Percentiles rank a stretch among this genome's conserved stretches.
Evolutionary conservation across 2,888 invertebrate genomes (phyloP).

Genomic region (Sphaeridia pumilis): DNA sequence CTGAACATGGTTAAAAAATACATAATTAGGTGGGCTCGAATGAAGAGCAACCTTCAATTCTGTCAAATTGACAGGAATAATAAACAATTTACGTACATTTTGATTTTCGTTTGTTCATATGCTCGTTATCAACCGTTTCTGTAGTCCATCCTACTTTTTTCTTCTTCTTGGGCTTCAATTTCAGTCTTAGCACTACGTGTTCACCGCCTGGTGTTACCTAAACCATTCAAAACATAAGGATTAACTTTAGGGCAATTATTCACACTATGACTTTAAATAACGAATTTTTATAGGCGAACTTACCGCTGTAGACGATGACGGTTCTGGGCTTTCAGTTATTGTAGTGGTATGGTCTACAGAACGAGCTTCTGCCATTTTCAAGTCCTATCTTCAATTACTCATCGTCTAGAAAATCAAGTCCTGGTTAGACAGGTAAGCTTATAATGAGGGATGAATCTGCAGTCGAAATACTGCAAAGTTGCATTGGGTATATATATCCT

Average conservation of each 20-base stretch:
- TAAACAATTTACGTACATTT: conserved; percentile 58
- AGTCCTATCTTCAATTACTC: too few species aligned
- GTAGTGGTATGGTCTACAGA: too few species aligned
- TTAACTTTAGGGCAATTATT: not conserved
- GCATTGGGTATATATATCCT: too few species aligned
- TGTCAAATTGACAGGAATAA: too few species aligned
- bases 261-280: not conserved
- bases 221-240: not conserved
- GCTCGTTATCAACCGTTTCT: conserved; percentile 87
- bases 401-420: too few species aligned
- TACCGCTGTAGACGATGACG: not conserved
- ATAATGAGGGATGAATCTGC: too few species aligned
- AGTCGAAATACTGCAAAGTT: too few species aligned
- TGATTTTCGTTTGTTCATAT: conserved; percentile 90
- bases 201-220: not conserved
- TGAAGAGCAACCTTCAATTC: too few species aligned
- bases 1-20: too few species aligned
- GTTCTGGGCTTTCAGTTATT: not conserved
- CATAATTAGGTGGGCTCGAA: too few species aligned
- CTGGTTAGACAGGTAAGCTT: too few species aligned
- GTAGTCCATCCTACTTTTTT: conserved; percentile 77
- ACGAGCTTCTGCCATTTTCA: too few species aligned
- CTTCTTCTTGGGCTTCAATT: conserved; percentile 56
- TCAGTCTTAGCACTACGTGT: conserved; percentile 42
- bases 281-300: not conserved